phyloP scores from a whole-genome alignment of 1,140 invertebrate genomes.

The Bombus sylvicola region DNA sequence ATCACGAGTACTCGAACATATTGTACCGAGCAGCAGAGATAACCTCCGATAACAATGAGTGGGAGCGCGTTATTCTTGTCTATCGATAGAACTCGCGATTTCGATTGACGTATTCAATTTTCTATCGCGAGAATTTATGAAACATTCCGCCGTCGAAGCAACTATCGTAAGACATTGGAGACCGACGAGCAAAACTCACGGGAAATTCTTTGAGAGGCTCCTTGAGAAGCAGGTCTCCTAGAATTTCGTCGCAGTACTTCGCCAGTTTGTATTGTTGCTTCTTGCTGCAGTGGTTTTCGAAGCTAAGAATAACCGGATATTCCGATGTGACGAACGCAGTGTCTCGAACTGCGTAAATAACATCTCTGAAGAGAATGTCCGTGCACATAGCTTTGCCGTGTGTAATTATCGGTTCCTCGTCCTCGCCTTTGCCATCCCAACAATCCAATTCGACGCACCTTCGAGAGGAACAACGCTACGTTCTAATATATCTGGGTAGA shows the following conservation, averaged over 20 bases:
- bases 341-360: constrained; percentile 98
- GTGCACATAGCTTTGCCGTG: constrained; percentile 99
- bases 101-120: background rate
- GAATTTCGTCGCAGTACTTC: constrained; percentile 99
- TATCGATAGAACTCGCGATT: background rate
- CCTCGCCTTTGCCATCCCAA: constrained; percentile 98
- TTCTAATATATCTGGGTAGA: background rate
- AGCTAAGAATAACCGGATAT: constrained; percentile 98
- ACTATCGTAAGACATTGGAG: too few relatives aligned
- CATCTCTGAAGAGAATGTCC: constrained; percentile 99
- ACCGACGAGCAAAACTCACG: constrained; percentile 83
- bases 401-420: constrained; percentile 99
- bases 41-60: background rate
- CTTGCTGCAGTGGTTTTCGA: constrained; percentile 99
- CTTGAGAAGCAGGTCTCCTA: constrained; percentile 95
- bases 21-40: background rate
- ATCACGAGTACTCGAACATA: background rate
- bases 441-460: constrained; percentile 99
- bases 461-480: constrained; percentile 42
- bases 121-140: background rate
- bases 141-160: background rate
- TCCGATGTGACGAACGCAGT: constrained; percentile 99
- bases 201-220: constrained; percentile 94
- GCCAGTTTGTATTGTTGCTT: constrained; percentile 99
- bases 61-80: background rate